phyloP scores from a whole-genome alignment of 37 sponge, comb jelly and placozoan species.

The Ephydatia muelleri region DNA sequence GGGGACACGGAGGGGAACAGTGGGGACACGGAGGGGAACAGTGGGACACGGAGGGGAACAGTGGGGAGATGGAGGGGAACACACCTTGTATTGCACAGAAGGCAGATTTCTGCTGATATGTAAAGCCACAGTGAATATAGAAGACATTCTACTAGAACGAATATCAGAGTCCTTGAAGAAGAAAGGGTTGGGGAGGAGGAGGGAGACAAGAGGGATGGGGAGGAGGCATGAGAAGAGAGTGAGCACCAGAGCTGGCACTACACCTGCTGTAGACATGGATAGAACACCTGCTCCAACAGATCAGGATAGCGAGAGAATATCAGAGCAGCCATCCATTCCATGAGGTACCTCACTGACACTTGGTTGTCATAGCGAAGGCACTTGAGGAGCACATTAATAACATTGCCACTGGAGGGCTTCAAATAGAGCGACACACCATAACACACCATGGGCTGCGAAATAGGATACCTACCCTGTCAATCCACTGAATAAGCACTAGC shows the following conservation, averaged over 20 bases:
- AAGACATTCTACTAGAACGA: conserved; percentile 45
- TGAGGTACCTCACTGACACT: conserved; percentile 67
- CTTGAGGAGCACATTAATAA: conserved; percentile 30
- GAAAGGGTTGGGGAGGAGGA: too few species aligned
- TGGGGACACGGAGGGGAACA: not conserved
- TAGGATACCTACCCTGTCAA: conserved; percentile 19
- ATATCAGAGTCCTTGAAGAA: conserved; percentile 24
- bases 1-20: too few species aligned
- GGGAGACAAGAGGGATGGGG: too few species aligned
- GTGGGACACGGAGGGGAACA: not conserved
- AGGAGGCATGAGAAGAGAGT: not conserved
- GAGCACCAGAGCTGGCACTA: not conserved
- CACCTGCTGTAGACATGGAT: conserved; percentile 21
- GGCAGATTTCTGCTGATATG: conserved; percentile 35
- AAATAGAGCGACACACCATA: not conserved
- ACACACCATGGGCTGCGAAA: not conserved
- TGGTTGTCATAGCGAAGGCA: conserved; percentile 72
- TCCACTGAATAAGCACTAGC: conserved; percentile 18
- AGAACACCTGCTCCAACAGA: conserved; percentile 9
- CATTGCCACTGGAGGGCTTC: conserved; percentile 13
- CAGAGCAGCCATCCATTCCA: conserved; percentile 68
- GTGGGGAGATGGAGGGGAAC: not conserved
- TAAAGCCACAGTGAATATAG: conserved; percentile 50
- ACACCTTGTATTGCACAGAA: conserved; percentile 29
- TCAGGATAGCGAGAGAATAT: conserved; percentile 30